These are phyloP conservation scores for Choloepus hoffmanni DNA, from an alignment of 2,113 vertebrate genomes.

Conservation along the genomic window DNA sequence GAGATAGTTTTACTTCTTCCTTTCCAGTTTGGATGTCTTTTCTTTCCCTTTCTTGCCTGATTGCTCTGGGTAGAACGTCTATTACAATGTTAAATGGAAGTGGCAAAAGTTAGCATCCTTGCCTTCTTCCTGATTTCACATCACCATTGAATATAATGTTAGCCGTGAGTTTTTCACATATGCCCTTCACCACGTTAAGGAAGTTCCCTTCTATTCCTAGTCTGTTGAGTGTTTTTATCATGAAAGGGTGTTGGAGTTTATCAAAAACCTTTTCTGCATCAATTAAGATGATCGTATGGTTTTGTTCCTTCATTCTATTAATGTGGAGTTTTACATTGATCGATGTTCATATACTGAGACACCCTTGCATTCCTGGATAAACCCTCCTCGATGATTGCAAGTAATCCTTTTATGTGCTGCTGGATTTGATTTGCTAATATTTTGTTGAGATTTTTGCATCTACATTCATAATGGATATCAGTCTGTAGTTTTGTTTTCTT, in stretches of 20 bases:
- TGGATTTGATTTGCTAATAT: not conserved
- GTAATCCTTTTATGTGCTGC: not conserved
- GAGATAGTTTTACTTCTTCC: not conserved
- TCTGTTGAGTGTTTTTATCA: not conserved
- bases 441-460: not conserved
- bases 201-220: not conserved
- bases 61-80: not conserved
- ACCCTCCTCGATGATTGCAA: not conserved
- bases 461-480: not conserved
- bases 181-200: not conserved
- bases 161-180: not conserved
- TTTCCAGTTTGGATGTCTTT: not conserved
- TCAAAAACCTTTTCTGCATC: not conserved
- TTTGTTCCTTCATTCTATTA: slow-evolving; percentile 6
- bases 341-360: not conserved
- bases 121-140: not conserved
- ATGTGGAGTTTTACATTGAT: not conserved
- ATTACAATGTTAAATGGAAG: not conserved
- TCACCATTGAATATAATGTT: not conserved
- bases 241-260: not conserved
- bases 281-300: not conserved
- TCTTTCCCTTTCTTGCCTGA: not conserved
- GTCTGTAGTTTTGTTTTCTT: not conserved
- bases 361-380: slow-evolving; percentile 1
- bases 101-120: not conserved